A percentile compares a stretch with the other conserved stretches of the same genome.
phyloP scores from a whole-genome alignment of 2,113 vertebrate species.

The Sitta europaea region DNA sequence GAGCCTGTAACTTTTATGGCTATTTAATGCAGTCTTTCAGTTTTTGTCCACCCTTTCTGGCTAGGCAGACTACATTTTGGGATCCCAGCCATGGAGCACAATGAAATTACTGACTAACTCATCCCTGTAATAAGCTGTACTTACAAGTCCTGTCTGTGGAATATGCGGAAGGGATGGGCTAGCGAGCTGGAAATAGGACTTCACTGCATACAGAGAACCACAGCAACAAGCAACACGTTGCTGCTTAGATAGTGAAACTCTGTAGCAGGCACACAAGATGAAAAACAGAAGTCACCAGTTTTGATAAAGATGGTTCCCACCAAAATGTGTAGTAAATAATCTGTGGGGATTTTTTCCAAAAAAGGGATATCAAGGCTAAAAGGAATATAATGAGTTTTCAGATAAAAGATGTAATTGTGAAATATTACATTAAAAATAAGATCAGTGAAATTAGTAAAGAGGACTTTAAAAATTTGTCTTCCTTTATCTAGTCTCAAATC shows the following conservation, averaged over 20 bases:
- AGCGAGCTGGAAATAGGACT: conserved; percentile 46
- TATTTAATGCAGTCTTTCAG: conserved; percentile 4
- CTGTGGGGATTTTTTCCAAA: neutral
- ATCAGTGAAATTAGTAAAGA: neutral
- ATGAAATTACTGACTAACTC: conserved; percentile 13
- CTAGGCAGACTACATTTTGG: neutral
- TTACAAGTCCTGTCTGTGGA: conserved; percentile 10
- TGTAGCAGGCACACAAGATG: neutral
- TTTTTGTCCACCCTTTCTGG: conserved; percentile 19
- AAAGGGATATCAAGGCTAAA: neutral
- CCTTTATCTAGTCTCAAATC: neutral
- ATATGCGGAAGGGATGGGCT: conserved; percentile 21
- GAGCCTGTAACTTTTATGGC: neutral
- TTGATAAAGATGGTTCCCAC: neutral
- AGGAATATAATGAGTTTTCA: neutral
- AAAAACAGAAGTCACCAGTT: neutral
- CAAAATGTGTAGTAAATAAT: neutral
- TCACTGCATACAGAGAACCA: neutral
- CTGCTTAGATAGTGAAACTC: neutral
- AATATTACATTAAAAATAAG: neutral
- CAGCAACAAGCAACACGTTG: neutral
- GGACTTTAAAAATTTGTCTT: conserved; percentile 4
- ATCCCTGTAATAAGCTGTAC: neutral
- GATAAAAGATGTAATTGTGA: neutral
- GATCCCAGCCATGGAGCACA: neutral